phyloP scores from a whole-genome alignment of 2,888 invertebrate species.

The Brenthis hecate region DNA sequence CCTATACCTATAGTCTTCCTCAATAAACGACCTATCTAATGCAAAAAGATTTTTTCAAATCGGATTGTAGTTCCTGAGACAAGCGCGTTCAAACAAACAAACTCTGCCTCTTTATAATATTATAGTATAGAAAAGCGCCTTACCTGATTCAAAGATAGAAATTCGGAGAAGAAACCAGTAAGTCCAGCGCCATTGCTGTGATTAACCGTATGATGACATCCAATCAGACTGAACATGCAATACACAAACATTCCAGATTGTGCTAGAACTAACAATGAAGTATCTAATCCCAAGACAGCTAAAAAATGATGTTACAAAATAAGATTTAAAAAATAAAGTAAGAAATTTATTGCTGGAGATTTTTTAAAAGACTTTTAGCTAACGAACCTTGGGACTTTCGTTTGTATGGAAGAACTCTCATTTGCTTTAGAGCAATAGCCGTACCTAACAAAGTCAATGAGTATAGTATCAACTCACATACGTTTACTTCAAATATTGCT shows the following conservation, averaged over 20 bases:
- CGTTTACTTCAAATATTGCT: conserved; percentile 88
- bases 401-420: conserved; percentile 86
- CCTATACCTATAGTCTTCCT: too few relatives aligned
- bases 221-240: conserved; percentile 93
- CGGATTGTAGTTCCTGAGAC: too few relatives aligned
- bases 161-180: conserved; percentile 87
- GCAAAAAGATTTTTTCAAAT: too few relatives aligned
- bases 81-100: too few relatives aligned
- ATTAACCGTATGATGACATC: conserved; percentile 85
- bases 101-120: too few relatives aligned
- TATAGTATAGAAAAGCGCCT: not conserved
- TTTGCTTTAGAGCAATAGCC: conserved; percentile 85
- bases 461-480: conserved; percentile 89
- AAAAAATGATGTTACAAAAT: conserved; percentile 18
- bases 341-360: conserved; percentile 49
- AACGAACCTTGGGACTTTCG: conserved; percentile 77
- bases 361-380: not conserved
- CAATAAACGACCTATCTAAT: too few relatives aligned
- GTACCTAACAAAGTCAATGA: conserved; percentile 85
- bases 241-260: conserved; percentile 95
- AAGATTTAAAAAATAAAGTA: not conserved
- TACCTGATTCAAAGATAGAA: conserved; percentile 88
- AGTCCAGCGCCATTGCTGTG: conserved; percentile 80
- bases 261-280: conserved; percentile 91
- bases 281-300: conserved; percentile 85